A percentile compares a stretch with the other conserved stretches of the same genome.
Evolutionary conservation across 2,113 vertebrate species (phyloP).

Genomic region (Piprites chloris): DNA sequence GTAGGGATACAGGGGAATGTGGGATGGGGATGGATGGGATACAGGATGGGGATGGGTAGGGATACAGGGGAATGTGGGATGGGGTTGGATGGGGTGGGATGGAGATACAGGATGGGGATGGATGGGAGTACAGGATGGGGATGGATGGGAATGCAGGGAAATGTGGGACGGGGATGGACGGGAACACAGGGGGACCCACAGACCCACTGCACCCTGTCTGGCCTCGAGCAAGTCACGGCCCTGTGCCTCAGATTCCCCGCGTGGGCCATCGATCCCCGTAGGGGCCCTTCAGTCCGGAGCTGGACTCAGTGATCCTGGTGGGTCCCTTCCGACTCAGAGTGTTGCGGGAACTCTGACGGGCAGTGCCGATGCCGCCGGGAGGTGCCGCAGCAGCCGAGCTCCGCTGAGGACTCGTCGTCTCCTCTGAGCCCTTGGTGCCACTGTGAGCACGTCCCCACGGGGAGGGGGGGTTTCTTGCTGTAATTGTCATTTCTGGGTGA

Average conservation of each 20-base stretch:
- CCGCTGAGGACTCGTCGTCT: neutral
- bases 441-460: neutral
- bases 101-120: neutral
- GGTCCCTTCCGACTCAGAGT: no score
- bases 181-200: neutral
- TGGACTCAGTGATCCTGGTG: neutral
- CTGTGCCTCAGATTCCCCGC: neutral
- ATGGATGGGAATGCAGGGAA: neutral
- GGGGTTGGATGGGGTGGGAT: neutral
- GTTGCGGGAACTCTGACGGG: no score
- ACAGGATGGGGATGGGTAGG: no score
- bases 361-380: no score
- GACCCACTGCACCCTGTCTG: neutral
- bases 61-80: no score
- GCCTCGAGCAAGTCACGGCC: neutral
- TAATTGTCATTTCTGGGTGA: neutral
- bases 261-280: neutral
- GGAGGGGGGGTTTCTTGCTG: neutral
- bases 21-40: no score
- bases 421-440: accelerated
- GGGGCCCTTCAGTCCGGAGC: no score
- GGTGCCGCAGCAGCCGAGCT: neutral
- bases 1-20: no score
- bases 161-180: no score
- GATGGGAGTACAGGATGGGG: neutral